Base-by-base conservation (phyloP, 2,113 vertebrate genomes). In the Aleadryas rufinucha region DNA sequence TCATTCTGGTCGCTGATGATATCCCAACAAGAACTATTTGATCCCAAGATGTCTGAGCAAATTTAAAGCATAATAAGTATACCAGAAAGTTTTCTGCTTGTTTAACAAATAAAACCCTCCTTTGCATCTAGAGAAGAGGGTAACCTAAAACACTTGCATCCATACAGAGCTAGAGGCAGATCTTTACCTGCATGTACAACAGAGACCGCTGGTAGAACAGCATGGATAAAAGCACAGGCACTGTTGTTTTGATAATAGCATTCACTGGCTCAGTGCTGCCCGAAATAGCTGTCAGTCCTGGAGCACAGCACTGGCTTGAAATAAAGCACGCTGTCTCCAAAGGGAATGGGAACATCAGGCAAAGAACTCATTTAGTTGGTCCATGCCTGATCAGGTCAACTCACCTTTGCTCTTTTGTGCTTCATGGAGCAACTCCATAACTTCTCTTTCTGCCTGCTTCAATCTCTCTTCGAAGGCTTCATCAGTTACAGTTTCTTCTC, bases 381-480 rank as follows among this genome's bases (percentile, higher is more conserved):
- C 22, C 70, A 14, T 2, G 13, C 10, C 74, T 35, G 31, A 77
- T 60, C 31, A 19, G 57, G 31, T 49, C 54, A n/a, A 27, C 47
- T 37, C 94, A 99, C 99, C 99, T 99, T 99, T 99, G 97, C 99
- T 99, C 70, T 96, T 97, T 81, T 99, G 98, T 12, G 99, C 99
- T 96, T 99, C 99, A 9, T 97, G 97, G 10, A 99, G 98, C 68
- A 99, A 97, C 59, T 99, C 98, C 61, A 50, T 98, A 54, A 99
- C 99, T 37, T 99, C 98, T 69, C 97, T 98, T 93, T 99, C 99
- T 1, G 98, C 99, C 93, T 99, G 99, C 94, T 98, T 99, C 45
- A 99, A 98, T 22, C 99, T 97, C 13, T 99, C 99, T 95, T 99
- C 99, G 23, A 99, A 99, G 78, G 98, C 99, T 91, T 99, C 96